Base-by-base conservation (phyloP, 2,797 vertebrate species). In the Danio aesculapii region DNA sequence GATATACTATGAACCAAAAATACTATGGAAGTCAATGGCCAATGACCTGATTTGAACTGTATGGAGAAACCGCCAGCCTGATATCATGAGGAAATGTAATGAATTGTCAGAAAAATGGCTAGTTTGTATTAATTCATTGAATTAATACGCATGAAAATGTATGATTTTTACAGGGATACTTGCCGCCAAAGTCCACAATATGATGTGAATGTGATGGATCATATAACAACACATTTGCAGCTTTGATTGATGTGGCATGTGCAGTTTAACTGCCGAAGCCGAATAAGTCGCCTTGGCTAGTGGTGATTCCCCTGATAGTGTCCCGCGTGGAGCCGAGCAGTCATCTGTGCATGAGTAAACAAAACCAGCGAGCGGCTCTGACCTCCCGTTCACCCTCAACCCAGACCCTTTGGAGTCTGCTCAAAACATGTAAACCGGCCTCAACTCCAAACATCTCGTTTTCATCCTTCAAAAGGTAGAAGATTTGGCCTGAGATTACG, bases 391-490 rank as follows among this genome's bases (percentile, higher is more conserved):
- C 81, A 84, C 83, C 75, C 52, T 58, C 62, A 76, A 6, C 72
- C 63, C 58, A 81, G 82, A 79, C 75, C 75, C 83, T 77, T 64
- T 71, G 61, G 61, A 77, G 70, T 77, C 43, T 68, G 75, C 72
- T 62, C 16, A 75, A 75, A 83, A 83, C 72, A 76, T 59, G 76
- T 72, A 86, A 69, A 61, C 61, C 79, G 72, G 62, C 81, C 72
- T 58, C n/a, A 50, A 81, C 68, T 79, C 80, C 39, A 69, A 69
- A 77, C 84, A 75, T 82, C 83, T 86, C 21, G 79, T 70, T 84
- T 83, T 79, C 49, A 49, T 75, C 81, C 84, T 86, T 88, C 84
- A 84, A 74, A 84, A 83, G 81, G 81, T 75, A 70, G 76, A 64
- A 80, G 81, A 87, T 87, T 80, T 82, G 19, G 39, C 71, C 81